Evolutionary conservation across 2,888 invertebrate species (phyloP), one percentile per base, ranked within the genome.

Genomic region (Plebejus melissa): DNA sequence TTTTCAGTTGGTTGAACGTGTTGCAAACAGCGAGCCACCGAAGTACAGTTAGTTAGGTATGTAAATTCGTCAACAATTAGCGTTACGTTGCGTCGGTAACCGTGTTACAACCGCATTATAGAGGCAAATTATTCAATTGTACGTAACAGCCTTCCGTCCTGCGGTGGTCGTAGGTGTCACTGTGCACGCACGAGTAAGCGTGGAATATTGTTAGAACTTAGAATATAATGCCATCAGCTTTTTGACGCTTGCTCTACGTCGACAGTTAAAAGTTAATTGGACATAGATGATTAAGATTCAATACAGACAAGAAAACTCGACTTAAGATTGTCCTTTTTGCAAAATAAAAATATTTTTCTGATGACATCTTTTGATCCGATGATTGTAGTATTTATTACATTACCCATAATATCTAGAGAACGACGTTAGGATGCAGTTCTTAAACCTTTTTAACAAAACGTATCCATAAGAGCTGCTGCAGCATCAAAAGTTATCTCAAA

Each of bases 81-180:
- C 5, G 70, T 70, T 70, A 41, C 70, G 70, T 70, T 70, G 70
- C 70, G 41, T 41, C n/a, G 38, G 65, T 70, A 70, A 70, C 70
- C 70, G 70, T 41, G 70, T 70, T 70, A 70, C 70, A 41, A 70
- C 41, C 22, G 38, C n/a, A 70, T 70, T 70, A 41, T 70, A 9
- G 4, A n/a, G 9, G 41, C 69, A 70, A 70, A 70, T 70, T 70
- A 41, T 70, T 70, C 70, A 70, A 70, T 70, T 70, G 70, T 41
- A 41, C 70, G 70, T 41, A 41, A 41, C 41, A 41, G 70, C 70
- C 70, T 70, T 70, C 70, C 70, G 70, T 70, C 70, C 70, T 70
- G 70, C 41, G n/a, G 16, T n/a, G n/a, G n/a, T 22, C 70, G 70
- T 16, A 70, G 70, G 70, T 70, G 70, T 70, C 70, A 9, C 70